Percentiles rank a stretch among this genome's conserved stretches.
Conservation (phyloP, 2,888 invertebrate species). For the Andrena chrysosceles region DNA sequence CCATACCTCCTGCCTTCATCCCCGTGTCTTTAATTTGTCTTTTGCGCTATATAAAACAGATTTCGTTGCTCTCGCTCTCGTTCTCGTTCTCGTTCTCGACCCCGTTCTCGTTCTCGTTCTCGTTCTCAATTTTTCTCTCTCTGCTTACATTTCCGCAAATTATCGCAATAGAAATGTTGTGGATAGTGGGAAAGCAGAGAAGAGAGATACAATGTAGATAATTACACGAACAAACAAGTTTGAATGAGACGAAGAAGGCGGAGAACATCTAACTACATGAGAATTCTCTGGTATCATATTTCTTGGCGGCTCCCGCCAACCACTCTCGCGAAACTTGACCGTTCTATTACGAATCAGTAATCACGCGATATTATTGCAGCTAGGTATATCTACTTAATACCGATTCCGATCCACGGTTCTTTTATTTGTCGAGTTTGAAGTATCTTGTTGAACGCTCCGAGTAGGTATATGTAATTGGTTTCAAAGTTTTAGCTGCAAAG, state of each 20-base stretch:
- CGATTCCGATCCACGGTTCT: background rate
- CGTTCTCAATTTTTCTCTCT: background rate
- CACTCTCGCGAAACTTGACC: constrained; percentile 25
- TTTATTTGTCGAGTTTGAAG: constrained; percentile 1
- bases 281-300: constrained; percentile 12
- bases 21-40: background rate
- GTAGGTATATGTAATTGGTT: background rate
- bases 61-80: too few relatives aligned
- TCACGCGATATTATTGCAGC: background rate
- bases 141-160: constrained; percentile 13
- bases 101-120: background rate
- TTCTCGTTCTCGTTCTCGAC: background rate
- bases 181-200: background rate
- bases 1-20: background rate
- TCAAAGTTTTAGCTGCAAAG: too few relatives aligned
- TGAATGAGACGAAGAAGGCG: background rate
- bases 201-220: constrained; percentile 13
- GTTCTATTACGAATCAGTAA: constrained; percentile 28
- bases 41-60: too few relatives aligned
- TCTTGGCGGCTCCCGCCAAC: constrained; percentile 18
- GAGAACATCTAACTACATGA: background rate
- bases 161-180: background rate
- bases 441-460: constrained; percentile 3
- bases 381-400: background rate
- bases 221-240: constrained; percentile 1